Evolutionary conservation across 2,888 invertebrate species (phyloP), one percentile per base, ranked within the genome.

Genomic region (Catonia carolina): DNA sequence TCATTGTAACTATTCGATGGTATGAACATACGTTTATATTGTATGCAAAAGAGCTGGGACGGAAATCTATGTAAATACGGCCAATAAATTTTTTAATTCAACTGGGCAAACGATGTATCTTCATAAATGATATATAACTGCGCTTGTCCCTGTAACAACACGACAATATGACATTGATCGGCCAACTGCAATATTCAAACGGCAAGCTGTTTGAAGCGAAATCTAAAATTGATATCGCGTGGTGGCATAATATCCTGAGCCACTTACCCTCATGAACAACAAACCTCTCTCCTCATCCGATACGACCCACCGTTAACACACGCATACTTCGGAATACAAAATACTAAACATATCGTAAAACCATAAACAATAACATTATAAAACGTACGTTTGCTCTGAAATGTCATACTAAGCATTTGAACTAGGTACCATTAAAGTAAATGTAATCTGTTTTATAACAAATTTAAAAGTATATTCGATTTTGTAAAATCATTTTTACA

Each of bases 171-270:
- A 45, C 45, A 45, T 45, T 45, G 45, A 45, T 45, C 45, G 45
- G 45, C 23, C 45, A 45, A 45, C 45, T 45, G 45, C 45, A 45
- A 45, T 45, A 45, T 45, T 45, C 45, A 45, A 27, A 10, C 23
- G 45, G 45, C 45, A 45, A 45, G 45, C 45, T 27, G 45, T 45
- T 45, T 45, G 23, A 45, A 45, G 45, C 45, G 45, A 45, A 45
- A 45, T 45, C 45, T 45, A 45, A 45, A 45, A 45, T 45, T 45
- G 45, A 45, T 45, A 45, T 45, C 45, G 45, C 45, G 45, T 45
- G 45, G 45, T 45, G 45, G 45, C 22, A 45, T 45, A 45, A 45
- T 45, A 45, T 45, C 45, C 45, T 45, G 45, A 27, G 45, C 22
- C 45, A 45, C 45, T 45, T 45, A 45, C 45, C 22, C 45, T 23